Evolutionary conservation across 1,140 invertebrate genomes (phyloP), one percentile per base, ranked within the genome.

Genomic region (Drosophila varians): DNA sequence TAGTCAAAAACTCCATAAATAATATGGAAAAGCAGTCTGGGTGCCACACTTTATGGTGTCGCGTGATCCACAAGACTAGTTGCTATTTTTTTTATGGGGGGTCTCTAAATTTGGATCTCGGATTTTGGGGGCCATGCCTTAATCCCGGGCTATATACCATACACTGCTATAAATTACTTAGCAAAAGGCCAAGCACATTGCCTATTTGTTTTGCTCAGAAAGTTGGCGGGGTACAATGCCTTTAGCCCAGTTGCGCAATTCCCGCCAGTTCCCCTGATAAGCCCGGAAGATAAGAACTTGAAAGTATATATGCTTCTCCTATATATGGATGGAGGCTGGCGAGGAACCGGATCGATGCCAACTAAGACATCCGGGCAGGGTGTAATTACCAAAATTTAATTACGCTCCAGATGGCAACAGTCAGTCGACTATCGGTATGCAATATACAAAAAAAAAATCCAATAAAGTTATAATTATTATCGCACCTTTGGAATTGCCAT

Each of bases 211-310:
- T 28, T 54, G 21, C 19, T 18, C 16, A 5, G 16, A 19, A 42
- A 42, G 38, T 3, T 42, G 16, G n/a, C 14, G 12, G 5, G 40
- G 60, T 19, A 31, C 16, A 21, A 45, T 42, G 25, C 66, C 46
- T 28, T 28, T 25, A 21, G 45, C 42, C 21, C 21, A 16, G 48
- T 72, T 72, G 68, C 56, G 69, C 48, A 72, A 72, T 2, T 34
- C 34, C 23, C 34, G 72, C n/a, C 56, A 34, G 43, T 61, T 72
- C 19, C 47, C 14, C 56, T 54, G 69, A 72, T 72, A 72, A 72
- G 68, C 34, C 21, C 23, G 0, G 34, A 4, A 62, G 69, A 73
- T 72, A 72, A 72, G 69, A 48, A n/a, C 16, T 6, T n/a, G n/a
- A 9, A 58, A 7, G 8, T 34, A 45, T 6, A n/a, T 31, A 31